Evolutionary conservation across 2,888 invertebrate species (phyloP), one percentile per base, ranked within the genome.

Genomic region (Agrochola litura): DNA sequence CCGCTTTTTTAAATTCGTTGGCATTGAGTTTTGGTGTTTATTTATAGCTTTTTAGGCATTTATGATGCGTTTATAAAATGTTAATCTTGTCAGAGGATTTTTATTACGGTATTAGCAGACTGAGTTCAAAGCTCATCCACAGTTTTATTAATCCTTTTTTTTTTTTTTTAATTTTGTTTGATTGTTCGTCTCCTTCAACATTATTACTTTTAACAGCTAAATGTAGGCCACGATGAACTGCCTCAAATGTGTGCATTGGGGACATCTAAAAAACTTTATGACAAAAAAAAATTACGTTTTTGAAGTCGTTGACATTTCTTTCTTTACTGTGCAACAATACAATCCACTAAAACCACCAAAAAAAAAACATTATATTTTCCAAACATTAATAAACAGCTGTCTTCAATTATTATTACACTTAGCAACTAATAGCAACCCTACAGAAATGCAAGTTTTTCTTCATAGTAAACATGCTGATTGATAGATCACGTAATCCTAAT

Each of bases 401-500:
- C 25, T 12, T 12, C 25, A 19, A 67, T 58, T 2, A 58, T 37
- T 64, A n/a, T n/a, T n/a, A n/a, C n/a, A n/a, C n/a, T n/a, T n/a
- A n/a, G n/a, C n/a, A n/a, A n/a, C n/a, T n/a, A n/a, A n/a, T n/a
- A n/a, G 30, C 61, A 83, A 43, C 82, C 72, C 69, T 76, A 46
- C 2, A 25, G 10, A 41, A 14, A 37, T 68, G 72, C 68, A 65
- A 81, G 83, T 83, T 87, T 88, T 88, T 87, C 74, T 77, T 69
- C 65, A 54, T 54, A 77, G 74, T 58, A 75, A 76, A 73, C 64
- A 46, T 6, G n/a, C 46, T 87, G 87, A 87, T 83, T 88, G 87
- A 85, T 83, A 65, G 83, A 72, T 83, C 82, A 85, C 82, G 80
- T 88, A 82, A 85, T 76, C 8, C 19, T 67, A 68, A 88, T 75